A percentile compares a stretch with the other conserved stretches of the same genome.
phyloP scores from a whole-genome alignment of 2,113 vertebrate species.

The Chrysochloris asiatica region DNA sequence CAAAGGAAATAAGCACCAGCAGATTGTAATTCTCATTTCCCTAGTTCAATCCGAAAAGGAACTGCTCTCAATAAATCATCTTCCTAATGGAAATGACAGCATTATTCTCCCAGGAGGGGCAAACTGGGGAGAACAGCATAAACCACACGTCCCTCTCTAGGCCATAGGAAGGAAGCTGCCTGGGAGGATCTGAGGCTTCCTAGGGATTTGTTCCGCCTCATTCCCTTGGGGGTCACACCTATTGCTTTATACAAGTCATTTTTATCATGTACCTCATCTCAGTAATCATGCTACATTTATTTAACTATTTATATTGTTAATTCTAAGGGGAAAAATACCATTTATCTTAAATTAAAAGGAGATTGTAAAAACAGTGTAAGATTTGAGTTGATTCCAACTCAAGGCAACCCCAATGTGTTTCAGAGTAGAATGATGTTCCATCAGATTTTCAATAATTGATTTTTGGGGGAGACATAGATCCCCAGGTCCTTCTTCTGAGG shows the following conservation, averaged over 20 bases:
- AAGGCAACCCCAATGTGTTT: neutral
- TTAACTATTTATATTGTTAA: neutral
- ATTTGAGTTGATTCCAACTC: neutral
- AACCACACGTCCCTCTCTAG: constrained; percentile 59
- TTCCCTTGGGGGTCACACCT: neutral
- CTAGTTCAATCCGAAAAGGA: constrained; percentile 77
- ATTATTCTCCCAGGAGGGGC: constrained; percentile 75
- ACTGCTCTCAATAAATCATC: constrained; percentile 80
- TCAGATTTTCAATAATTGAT: neutral
- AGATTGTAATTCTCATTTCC: constrained; percentile 74
- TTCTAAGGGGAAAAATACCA: neutral
- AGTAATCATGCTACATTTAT: neutral
- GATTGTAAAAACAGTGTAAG: neutral
- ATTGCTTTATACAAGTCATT: constrained; percentile 4
- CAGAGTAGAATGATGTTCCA: neutral
- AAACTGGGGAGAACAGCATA: constrained; percentile 35
- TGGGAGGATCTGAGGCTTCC: constrained; percentile 49
- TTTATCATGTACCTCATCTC: neutral
- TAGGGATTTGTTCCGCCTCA: neutral
- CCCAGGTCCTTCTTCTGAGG: neutral
- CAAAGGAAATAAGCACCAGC: constrained; percentile 66
- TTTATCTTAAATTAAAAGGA: neutral
- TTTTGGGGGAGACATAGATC: neutral
- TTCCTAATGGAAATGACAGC: constrained; percentile 85
- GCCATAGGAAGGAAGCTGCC: constrained; percentile 81